phyloP scores from a whole-genome alignment of 2,113 vertebrate species.

The Colinus virginianus region DNA sequence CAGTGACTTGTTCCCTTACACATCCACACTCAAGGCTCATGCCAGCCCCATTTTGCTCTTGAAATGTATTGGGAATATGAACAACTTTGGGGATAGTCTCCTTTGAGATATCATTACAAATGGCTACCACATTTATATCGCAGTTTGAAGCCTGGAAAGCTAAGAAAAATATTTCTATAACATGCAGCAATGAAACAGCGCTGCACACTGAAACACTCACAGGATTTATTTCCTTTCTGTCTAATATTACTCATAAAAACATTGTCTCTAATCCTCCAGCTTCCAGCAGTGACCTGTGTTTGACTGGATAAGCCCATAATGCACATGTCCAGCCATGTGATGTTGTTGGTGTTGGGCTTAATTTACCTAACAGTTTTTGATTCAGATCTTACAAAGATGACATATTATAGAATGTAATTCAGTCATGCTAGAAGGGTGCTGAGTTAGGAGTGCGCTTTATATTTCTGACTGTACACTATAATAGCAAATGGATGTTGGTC shows the following conservation, averaged over 20 bases:
- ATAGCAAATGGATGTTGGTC: not conserved
- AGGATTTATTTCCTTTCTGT: not conserved
- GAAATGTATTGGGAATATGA: not conserved
- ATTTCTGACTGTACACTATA: not conserved
- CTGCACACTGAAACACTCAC: not conserved
- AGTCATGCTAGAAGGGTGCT: not conserved
- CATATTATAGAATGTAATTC: not conserved
- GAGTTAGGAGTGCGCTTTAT: not conserved
- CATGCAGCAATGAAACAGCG: not conserved
- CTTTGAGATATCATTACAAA: not conserved
- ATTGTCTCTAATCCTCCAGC: not conserved
- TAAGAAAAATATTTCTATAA: not conserved
- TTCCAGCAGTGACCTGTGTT: not conserved
- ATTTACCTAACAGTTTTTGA: not conserved
- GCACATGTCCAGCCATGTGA: not conserved
- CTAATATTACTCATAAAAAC: not conserved
- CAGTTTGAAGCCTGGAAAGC: not conserved
- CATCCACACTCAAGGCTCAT: not conserved
- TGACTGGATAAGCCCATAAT: conserved; percentile 10
- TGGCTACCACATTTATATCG: not conserved
- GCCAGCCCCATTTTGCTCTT: not conserved
- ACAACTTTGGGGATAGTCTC: not conserved
- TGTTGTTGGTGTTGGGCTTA: not conserved
- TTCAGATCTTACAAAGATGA: not conserved
- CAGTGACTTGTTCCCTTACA: not conserved